Evolutionary conservation across 2,888 invertebrate species (phyloP).

Genomic region (Chouioia cunea): DNA sequence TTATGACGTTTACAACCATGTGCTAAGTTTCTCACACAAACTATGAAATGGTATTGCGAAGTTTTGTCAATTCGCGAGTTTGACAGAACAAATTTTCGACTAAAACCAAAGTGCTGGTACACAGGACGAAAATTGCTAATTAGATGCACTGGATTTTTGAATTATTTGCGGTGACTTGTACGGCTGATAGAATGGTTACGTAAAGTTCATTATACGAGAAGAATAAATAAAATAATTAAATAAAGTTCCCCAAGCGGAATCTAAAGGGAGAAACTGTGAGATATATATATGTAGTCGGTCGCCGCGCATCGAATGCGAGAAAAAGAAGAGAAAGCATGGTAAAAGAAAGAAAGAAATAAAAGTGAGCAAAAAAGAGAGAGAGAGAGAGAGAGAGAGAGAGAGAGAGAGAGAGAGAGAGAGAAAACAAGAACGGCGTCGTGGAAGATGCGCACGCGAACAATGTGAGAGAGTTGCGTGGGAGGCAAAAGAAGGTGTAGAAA

Average conservation of each 20-base stretch:
- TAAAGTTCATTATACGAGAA: too few relatives aligned
- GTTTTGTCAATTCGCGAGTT: too few relatives aligned
- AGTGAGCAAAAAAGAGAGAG: constrained; percentile 32
- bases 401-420: constrained; percentile 40
- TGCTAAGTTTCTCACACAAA: too few relatives aligned
- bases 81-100: too few relatives aligned
- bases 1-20: too few relatives aligned
- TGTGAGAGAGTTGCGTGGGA: constrained; percentile 21
- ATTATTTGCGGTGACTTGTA: too few relatives aligned
- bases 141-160: too few relatives aligned
- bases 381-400: constrained; percentile 24
- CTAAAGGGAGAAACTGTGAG: background rate
- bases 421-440: constrained; percentile 10
- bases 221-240: background rate
- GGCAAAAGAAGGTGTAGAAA: constrained; percentile 22
- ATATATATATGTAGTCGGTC: constrained; percentile 22
- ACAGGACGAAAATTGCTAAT: too few relatives aligned
- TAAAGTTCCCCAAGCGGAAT: background rate
- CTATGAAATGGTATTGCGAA: too few relatives aligned
- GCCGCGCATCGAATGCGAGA: constrained; percentile 42
- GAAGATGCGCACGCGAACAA: background rate
- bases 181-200: too few relatives aligned
- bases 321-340: constrained; percentile 32
- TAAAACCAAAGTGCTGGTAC: too few relatives aligned
- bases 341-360: constrained; percentile 34